Conservation (phyloP, 2,797 vertebrate species). For the Menidia menidia region DNA sequence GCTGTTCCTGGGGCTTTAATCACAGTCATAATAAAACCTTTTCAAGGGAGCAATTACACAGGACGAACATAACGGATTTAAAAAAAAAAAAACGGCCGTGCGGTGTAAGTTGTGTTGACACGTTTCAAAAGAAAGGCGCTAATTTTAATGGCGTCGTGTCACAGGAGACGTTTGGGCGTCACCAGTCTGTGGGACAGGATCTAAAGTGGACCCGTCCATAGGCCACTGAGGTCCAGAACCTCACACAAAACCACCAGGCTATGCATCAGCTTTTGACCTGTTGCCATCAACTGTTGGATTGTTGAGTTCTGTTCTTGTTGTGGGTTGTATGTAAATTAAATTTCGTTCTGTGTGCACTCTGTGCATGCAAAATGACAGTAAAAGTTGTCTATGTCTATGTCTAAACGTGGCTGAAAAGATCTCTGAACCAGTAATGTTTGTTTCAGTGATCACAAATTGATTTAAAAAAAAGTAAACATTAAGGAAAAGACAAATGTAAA, state of each 20-base stretch:
- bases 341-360: too few relatives aligned
- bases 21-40: not conserved
- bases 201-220: not conserved
- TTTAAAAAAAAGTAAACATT: too few relatives aligned
- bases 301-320: too few relatives aligned
- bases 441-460: not conserved
- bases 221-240: not conserved
- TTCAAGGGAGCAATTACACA: not conserved
- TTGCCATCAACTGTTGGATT: too few relatives aligned
- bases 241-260: too few relatives aligned
- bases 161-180: not conserved
- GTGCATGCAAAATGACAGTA: too few relatives aligned
- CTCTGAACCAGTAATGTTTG: not conserved
- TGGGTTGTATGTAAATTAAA: too few relatives aligned
- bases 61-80: not conserved
- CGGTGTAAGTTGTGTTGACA: not conserved
- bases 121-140: not conserved
- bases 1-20: not conserved
- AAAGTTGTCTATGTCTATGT: too few relatives aligned
- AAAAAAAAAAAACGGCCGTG: not conserved
- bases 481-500: not conserved
- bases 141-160: not conserved
- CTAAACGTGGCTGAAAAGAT: too few relatives aligned
- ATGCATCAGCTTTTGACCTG: too few relatives aligned
- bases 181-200: not conserved